Evolutionary conservation across 2,888 invertebrate species (phyloP), one percentile per base, ranked within the genome.

Genomic region (Hyalella azteca): DNA sequence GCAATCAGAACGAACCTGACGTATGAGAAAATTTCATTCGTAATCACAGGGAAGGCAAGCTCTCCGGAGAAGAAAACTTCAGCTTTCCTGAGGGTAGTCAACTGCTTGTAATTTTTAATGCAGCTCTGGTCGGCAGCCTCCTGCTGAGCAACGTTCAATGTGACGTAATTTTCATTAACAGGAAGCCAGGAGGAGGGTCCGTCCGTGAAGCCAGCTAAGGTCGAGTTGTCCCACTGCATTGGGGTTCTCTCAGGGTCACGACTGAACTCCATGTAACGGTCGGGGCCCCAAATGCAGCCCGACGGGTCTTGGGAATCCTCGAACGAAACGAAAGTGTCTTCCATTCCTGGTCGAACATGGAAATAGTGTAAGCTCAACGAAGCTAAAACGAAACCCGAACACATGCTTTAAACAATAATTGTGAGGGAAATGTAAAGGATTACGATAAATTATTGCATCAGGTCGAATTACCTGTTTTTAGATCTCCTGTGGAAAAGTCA

Each of bases 241-340:
- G 95, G 95, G 0, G 94, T 93, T 40, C 95, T 90, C 85, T 90
- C 92, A 0, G 93, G 93, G 87, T 93, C 93, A 5, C 93, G 89
- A 0, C 91, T 91, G 39, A 88, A 89, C 50, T 88, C 86, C 82
- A 89, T 88, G 87, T 92, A 93, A 84, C 91, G 89, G 1, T 89
- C 85, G 0, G 91, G 90, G 85, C 92, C 92, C 0, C 91, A 83
- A 45, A 73, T 81, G 41, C 82, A 82, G 26, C 84, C 85, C 13
- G 66, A 54, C 2, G 84, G 82, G 76, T 85, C 85, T 45, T 75
- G 66, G 1, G 82, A 80, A 22, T 82, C 82, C 32, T 81, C 81
- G 66, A 78, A 82, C 39, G 80, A 76, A 22, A 85, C 76, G 54
- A 73, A 75, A 2, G 80, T 76, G 78, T 84, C 73, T 54, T 78